Evolutionary conservation across 2,888 invertebrate genomes (phyloP).

Genomic region (Bellardia bayeri): DNA sequence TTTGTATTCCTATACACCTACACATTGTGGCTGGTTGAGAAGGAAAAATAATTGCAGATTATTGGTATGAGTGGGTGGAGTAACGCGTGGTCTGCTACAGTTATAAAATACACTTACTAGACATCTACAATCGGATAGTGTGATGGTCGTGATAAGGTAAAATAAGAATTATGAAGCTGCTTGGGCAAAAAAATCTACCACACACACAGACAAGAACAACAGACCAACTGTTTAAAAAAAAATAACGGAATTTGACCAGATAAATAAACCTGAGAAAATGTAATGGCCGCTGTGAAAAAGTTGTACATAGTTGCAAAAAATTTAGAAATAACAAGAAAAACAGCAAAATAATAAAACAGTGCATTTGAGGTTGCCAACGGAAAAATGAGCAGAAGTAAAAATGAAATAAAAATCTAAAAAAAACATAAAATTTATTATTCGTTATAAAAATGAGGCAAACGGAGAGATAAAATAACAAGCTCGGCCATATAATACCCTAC

Average conservation of each 20-base stretch:
- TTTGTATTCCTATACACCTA: constrained; percentile 20
- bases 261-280: constrained; percentile 47
- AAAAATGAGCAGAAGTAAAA: constrained; percentile 58
- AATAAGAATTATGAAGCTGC: constrained; percentile 67
- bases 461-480: constrained; percentile 60
- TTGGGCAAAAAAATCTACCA: background rate
- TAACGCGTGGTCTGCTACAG: background rate
- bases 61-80: constrained; percentile 29
- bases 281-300: constrained; percentile 50
- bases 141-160: constrained; percentile 56
- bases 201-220: constrained; percentile 4
- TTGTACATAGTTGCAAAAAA: constrained; percentile 24
- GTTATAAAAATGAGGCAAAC: constrained; percentile 66
- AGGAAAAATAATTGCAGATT: constrained; percentile 35
- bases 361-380: constrained; percentile 55
- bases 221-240: background rate
- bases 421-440: constrained; percentile 63
- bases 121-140: constrained; percentile 43
- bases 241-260: constrained; percentile 51
- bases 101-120: constrained; percentile 44
- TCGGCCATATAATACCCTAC: too few relatives aligned
- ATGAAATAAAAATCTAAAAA: constrained; percentile 39
- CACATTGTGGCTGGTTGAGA: constrained; percentile 18
- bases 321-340: background rate
- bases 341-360: constrained; percentile 25